Evolutionary conservation across 1,140 invertebrate species (phyloP).

Genomic region (Caenorhabditis latens): DNA sequence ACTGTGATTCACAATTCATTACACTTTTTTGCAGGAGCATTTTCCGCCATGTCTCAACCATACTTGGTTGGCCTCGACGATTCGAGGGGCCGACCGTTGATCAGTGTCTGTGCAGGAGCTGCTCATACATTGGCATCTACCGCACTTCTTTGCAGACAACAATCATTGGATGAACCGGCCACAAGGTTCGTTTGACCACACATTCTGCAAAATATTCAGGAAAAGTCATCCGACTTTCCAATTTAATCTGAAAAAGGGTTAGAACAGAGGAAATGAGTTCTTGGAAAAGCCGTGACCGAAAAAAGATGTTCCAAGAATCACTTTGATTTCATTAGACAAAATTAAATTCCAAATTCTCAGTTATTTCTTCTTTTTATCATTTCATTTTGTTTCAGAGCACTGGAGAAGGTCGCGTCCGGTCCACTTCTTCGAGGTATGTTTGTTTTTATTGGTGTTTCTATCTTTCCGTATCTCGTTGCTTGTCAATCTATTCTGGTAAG

Average conservation of each 20-base stretch:
- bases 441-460: neutral
- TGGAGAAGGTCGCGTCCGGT: conserved; percentile 59
- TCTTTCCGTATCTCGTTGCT: conserved; percentile 13
- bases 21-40: conserved; percentile 47
- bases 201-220: neutral
- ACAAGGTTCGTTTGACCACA: conserved; percentile 43
- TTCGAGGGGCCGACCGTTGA: conserved; percentile 56
- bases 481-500: neutral
- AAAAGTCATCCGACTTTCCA: neutral
- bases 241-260: neutral
- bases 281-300: neutral
- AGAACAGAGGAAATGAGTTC: neutral
- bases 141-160: conserved; percentile 63
- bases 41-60: conserved; percentile 64
- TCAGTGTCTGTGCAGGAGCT: conserved; percentile 63
- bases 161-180: conserved; percentile 62
- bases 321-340: neutral
- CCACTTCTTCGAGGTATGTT: conserved; percentile 59
- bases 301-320: neutral
- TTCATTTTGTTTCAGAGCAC: conserved; percentile 56
- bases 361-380: neutral
- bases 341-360: neutral
- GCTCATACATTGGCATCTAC: conserved; percentile 64
- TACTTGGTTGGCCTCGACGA: conserved; percentile 62
- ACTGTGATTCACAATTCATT: neutral